These are phyloP conservation scores for Homarus gammarus DNA, from an alignment of 2,888 invertebrate species.

Conservation along the genomic window DNA sequence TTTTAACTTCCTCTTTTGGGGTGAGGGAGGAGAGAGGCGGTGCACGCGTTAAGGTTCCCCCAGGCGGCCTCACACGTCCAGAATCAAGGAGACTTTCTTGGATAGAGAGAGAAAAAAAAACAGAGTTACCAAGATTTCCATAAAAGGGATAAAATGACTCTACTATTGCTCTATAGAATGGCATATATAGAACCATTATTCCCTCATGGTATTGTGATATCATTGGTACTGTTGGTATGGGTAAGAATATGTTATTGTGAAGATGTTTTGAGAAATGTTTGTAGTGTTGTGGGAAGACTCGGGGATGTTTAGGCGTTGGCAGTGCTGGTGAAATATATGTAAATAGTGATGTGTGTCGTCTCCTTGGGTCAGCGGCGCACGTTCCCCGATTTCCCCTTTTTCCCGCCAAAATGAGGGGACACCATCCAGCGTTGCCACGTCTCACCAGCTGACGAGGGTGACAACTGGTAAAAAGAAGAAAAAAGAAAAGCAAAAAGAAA, in stretches of 20 bases:
- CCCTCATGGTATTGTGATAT: too few species aligned
- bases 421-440: conserved; percentile 28
- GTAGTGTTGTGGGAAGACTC: too few species aligned
- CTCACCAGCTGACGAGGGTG: not conserved
- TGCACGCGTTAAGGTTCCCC: conserved; percentile 50
- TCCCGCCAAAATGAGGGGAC: conserved; percentile 61
- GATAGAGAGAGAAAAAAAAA: conserved; percentile 36
- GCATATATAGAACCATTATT: too few species aligned
- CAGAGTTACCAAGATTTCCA: conserved; percentile 39
- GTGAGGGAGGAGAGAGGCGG: not conserved
- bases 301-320: conserved; percentile 32
- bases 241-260: too few species aligned
- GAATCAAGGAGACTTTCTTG: conserved; percentile 57
- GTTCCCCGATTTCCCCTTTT: conserved; percentile 66
- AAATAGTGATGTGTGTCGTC: conserved; percentile 61
- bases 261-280: too few species aligned
- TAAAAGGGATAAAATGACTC: too few species aligned
- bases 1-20: conserved; percentile 34
- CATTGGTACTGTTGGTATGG: too few species aligned
- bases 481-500: not conserved
- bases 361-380: conserved; percentile 55
- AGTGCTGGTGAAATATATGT: conserved; percentile 56
- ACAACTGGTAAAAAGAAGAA: not conserved
- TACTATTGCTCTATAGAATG: too few species aligned
- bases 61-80: conserved; percentile 30